Percentiles rank a stretch among this genome's conserved stretches.
Conservation (phyloP, 2,113 vertebrate genomes). For the Deroptyus accipitrinus region DNA sequence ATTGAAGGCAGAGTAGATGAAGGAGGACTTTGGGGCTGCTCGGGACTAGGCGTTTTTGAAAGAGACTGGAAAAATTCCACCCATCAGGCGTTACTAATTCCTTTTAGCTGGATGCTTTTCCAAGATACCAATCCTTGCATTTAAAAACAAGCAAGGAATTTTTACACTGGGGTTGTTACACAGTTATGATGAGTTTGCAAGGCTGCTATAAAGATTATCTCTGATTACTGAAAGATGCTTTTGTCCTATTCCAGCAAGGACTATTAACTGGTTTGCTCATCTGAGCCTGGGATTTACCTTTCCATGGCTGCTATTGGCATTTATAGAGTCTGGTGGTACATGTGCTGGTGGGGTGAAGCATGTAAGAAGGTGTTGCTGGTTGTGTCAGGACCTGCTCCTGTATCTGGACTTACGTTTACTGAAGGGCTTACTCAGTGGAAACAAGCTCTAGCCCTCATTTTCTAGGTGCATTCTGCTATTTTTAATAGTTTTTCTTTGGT, state of each 20-base stretch:
- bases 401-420: not conserved
- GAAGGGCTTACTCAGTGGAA: not conserved
- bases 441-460: not conserved
- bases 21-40: not conserved
- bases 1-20: not conserved
- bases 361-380: not conserved
- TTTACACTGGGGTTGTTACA: not conserved
- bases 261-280: not conserved
- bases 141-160: not conserved
- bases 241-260: not conserved
- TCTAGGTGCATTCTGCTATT: not conserved
- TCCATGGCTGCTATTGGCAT: not conserved
- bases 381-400: not conserved
- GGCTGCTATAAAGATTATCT: not conserved
- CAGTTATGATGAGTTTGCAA: not conserved
- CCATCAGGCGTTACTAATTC: not conserved
- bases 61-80: not conserved
- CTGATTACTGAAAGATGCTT: not conserved
- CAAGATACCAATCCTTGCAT: not conserved
- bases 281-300: not conserved
- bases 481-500: not conserved
- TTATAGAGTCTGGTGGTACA: not conserved
- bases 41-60: not conserved
- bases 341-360: not conserved
- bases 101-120: not conserved